phyloP scores from a whole-genome alignment of 1,140 invertebrate species.

The Sipha flava region DNA sequence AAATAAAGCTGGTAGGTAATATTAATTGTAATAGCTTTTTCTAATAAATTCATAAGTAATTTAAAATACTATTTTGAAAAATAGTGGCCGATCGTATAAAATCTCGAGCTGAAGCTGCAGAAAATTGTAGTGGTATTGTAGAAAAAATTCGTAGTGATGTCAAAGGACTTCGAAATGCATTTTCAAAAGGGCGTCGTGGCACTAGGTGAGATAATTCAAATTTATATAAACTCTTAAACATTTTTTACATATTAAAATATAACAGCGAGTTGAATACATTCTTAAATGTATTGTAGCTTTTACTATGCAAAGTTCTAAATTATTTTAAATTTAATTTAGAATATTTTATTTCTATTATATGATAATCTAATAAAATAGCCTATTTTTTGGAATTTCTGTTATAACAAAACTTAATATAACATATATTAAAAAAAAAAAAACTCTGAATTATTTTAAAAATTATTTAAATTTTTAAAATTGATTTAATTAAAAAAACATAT shows the following conservation, averaged over 20 bases:
- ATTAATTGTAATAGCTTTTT: background rate
- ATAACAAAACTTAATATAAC: background rate
- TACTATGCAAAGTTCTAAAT: too few relatives aligned
- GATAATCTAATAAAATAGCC: too few relatives aligned
- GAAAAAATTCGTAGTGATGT: constrained; percentile 74
- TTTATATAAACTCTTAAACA: too few relatives aligned
- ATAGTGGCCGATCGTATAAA: constrained; percentile 45
- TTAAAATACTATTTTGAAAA: background rate
- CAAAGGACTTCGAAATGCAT: constrained; percentile 60
- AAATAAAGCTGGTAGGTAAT: constrained; percentile 35
- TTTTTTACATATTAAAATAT: too few relatives aligned
- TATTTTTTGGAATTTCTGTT: too few relatives aligned
- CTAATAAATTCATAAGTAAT: background rate
- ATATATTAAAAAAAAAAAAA: background rate
- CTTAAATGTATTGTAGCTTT: too few relatives aligned
- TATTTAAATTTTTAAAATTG: background rate
- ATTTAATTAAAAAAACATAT: background rate
- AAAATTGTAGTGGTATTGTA: constrained; percentile 63
- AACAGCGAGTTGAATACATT: too few relatives aligned
- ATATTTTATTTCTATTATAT: too few relatives aligned
- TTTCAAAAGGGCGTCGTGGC: constrained; percentile 52
- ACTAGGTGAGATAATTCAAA: constrained; percentile 38
- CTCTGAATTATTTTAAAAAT: background rate
- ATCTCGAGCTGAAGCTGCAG: background rate
- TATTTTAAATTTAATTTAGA: too few relatives aligned